Evolutionary conservation across 2,113 vertebrate genomes (phyloP), one percentile per base, ranked within the genome.

Genomic region (Chaenocephalus aceratus): DNA sequence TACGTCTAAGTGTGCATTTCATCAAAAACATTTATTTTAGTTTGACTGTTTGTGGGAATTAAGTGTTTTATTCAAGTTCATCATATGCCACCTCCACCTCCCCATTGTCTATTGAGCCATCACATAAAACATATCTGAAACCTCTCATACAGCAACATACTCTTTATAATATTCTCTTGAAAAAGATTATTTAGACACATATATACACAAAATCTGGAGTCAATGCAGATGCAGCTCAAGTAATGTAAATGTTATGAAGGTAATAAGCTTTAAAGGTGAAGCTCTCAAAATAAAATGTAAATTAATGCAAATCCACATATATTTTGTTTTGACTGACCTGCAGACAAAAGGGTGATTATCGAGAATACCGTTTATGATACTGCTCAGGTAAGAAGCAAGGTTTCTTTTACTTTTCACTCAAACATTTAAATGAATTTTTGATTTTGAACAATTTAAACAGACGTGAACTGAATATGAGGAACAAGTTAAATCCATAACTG

Each of bases 321-420:
- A 0, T 5, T 30, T 80, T 60, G 58, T 56, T 14, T 15, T 72
- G 51, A 71, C 66, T 88, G 65, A 1, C 21, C 75, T 53, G 30
- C 72, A 85, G 82, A 41, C 26, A 21, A 23, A 44, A 4, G 0
- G 52, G 0, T 16, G 0, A 30, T 0, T 3, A 8, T 1, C 0
- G 11, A 57, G 12, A 49, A 64, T 48, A 7, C 68, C 0, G 15
- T 44, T 36, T 36, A 58, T 65, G 86, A 10, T 0, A 1, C n/a
- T 73, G 10, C 53, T 56, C 18, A 56, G 75, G 86, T 82, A 79
- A 79, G 60, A 0, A 0, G 16, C 26, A 21, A 53, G 12, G 26
- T 67, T 54, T 36, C 1, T 36, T 6, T 36, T 6, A 36, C 5
- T 6, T 36, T 36, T 36, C 4, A 36, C 0, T 30, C 2, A 30